phyloP scores from a whole-genome alignment of 2,888 invertebrate genomes.

The Cancer borealis region DNA sequence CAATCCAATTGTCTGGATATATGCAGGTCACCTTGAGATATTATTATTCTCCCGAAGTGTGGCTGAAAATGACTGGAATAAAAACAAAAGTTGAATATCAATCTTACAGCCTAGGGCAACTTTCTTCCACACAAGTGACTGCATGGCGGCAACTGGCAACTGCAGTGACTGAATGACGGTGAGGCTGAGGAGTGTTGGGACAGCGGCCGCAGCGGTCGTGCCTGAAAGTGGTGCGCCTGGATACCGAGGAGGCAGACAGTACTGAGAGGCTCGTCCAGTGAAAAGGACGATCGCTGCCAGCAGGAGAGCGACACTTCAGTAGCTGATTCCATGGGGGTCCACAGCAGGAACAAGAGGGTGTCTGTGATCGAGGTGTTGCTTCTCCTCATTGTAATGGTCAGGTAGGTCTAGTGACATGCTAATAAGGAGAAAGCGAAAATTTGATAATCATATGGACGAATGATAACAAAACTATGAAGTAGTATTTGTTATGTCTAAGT shows the following conservation, averaged over 20 bases:
- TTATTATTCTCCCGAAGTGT: background rate
- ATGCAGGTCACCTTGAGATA: background rate
- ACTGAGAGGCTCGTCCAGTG: background rate
- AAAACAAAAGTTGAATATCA: background rate
- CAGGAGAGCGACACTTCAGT: constrained; percentile 1
- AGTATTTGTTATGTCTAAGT: background rate
- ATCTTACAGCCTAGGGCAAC: background rate
- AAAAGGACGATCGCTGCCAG: background rate
- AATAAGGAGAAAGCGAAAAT: background rate
- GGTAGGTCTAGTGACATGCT: background rate
- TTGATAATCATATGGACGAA: background rate
- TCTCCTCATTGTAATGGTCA: background rate
- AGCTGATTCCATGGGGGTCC: background rate
- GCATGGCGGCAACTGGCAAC: background rate
- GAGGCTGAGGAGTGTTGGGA: constrained; percentile 1
- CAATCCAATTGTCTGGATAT: background rate
- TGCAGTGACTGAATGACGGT: background rate
- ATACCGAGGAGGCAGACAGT: background rate
- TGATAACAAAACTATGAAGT: background rate
- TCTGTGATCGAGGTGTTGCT: background rate
- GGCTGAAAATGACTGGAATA: background rate
- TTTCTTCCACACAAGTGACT: background rate
- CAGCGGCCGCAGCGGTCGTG: background rate
- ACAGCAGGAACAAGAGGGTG: background rate
- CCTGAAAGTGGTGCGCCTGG: background rate